Percentiles rank a stretch among this genome's conserved stretches.
phyloP scores from a whole-genome alignment of 2,888 invertebrate species.

The Callinectes sapidus region DNA sequence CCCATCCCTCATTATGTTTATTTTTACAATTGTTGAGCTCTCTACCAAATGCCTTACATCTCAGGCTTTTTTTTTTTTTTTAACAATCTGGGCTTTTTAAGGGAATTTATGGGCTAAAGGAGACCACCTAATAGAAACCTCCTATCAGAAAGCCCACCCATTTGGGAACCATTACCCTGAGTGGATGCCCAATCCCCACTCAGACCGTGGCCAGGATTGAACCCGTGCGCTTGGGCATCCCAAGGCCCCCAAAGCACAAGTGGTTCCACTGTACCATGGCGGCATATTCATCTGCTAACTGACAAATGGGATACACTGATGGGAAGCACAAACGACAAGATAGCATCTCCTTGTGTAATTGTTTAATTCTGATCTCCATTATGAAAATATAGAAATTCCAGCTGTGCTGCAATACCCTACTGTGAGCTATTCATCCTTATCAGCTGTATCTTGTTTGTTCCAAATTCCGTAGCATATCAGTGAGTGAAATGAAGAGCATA shows the following conservation, averaged over 20 bases:
- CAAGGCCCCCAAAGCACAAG: too few species aligned
- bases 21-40: not conserved
- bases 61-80: not conserved
- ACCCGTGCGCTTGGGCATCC: too few species aligned
- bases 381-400: not conserved
- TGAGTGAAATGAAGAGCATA: not conserved
- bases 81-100: too few species aligned
- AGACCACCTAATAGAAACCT: too few species aligned
- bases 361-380: not conserved
- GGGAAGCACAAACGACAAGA: not conserved
- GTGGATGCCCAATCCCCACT: too few species aligned
- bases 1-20: not conserved
- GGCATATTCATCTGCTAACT: not conserved
- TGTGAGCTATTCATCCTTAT: not conserved
- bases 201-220: too few species aligned
- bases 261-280: too few species aligned
- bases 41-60: not conserved
- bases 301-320: not conserved
- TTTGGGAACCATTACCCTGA: too few species aligned
- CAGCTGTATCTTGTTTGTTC: conserved; percentile 7
- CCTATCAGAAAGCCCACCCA: too few species aligned
- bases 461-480: not conserved
- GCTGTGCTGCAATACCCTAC: not conserved
- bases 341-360: not conserved
- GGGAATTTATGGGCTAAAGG: too few species aligned